These are phyloP conservation scores for Euglossa dilemma DNA, from an alignment of 1,140 invertebrate genomes.

Conservation along the genomic window DNA sequence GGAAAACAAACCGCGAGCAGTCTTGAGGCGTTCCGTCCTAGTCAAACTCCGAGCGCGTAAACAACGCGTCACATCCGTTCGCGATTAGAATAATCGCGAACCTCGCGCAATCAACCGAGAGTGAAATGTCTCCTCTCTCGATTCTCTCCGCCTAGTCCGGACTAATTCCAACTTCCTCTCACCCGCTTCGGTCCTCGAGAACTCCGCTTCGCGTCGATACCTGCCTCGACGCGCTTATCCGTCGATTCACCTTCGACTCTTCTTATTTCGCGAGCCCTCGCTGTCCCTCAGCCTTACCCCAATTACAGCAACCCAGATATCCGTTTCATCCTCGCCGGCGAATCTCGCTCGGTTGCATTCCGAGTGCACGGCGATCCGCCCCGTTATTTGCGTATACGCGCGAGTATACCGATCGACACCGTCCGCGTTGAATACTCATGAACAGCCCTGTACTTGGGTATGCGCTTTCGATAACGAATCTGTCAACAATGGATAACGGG, in stretches of 20 bases:
- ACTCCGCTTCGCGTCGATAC: not conserved
- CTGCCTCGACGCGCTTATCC: not conserved
- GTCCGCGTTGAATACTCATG: conserved; percentile 34
- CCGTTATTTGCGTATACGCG: conserved; percentile 30
- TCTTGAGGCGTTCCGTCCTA: no score
- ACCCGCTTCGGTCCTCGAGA: no score
- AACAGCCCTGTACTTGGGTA: not conserved
- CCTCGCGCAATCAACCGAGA: no score
- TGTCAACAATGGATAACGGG: conserved; percentile 52
- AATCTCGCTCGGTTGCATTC: conserved; percentile 10
- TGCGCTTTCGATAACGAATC: conserved; percentile 46
- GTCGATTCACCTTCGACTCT: not conserved
- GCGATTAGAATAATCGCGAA: no score
- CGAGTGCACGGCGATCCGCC: not conserved
- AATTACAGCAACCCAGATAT: not conserved
- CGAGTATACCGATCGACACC: not conserved
- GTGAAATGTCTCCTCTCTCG: no score
- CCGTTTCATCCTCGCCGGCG: no score
- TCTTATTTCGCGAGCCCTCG: not conserved
- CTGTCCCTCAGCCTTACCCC: not conserved
- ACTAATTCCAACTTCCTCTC: no score
- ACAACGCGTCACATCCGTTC: no score
- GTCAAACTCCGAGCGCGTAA: no score
- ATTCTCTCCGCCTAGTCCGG: no score
- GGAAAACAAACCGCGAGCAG: no score